Conservation (phyloP, 2,797 vertebrate species). For the Distichodus sexfasciatus region DNA sequence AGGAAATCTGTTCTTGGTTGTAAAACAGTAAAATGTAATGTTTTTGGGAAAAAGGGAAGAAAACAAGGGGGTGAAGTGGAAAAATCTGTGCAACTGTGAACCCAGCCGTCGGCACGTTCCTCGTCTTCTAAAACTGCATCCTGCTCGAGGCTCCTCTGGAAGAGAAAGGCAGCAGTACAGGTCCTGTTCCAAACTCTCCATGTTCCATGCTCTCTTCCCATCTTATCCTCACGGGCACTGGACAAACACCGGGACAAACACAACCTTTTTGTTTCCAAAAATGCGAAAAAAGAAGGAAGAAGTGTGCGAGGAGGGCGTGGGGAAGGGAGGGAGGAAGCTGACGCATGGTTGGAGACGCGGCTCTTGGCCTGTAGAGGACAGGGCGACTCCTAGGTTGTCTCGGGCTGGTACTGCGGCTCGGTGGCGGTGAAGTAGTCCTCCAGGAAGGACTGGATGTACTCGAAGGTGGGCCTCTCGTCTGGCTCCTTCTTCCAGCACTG, state of each 20-base stretch:
- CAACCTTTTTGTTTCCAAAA: neutral
- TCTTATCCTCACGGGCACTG: slow-evolving; percentile 7
- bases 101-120: slow-evolving; percentile 42
- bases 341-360: slow-evolving; percentile 9
- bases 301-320: slow-evolving; percentile 33
- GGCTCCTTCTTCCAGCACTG: slow-evolving; percentile 97
- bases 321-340: slow-evolving; percentile 8
- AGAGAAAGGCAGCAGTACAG: neutral
- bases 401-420: slow-evolving; percentile 97
- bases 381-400: slow-evolving; percentile 83
- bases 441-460: slow-evolving; percentile 97
- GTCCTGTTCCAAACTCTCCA: slow-evolving; percentile 23
- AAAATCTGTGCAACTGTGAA: slow-evolving; percentile 54
- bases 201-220: slow-evolving; percentile 9
- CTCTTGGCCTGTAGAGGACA: neutral
- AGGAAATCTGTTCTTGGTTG: slow-evolving; percentile 47
- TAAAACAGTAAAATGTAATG: slow-evolving; percentile 33
- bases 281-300: neutral
- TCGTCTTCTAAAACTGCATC: too few species aligned
- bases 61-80: slow-evolving; percentile 20
- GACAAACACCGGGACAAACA: neutral
- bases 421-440: slow-evolving; percentile 99
- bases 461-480: slow-evolving; percentile 95
- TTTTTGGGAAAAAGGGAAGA: slow-evolving; percentile 18
- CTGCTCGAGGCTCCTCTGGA: too few species aligned